Percentiles rank a stretch among this genome's conserved stretches.
These are phyloP conservation scores for Pachyrhynchus sulphureomaculatus DNA, from an alignment of 1,140 invertebrate genomes.

Conservation along the genomic window DNA sequence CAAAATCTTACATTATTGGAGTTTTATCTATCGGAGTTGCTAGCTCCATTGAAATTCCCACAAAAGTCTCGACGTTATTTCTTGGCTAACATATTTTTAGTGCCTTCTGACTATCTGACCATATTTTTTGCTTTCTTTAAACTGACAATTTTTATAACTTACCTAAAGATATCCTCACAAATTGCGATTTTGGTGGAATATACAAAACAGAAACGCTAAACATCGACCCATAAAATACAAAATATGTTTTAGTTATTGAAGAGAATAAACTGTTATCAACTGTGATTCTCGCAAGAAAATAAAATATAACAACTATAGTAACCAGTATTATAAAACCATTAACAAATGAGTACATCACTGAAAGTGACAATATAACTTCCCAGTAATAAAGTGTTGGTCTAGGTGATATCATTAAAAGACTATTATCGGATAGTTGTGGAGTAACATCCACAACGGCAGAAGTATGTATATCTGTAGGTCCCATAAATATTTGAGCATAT, in stretches of 20 bases:
- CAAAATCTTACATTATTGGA: too few species aligned
- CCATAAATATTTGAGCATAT: slow-evolving; percentile 2
- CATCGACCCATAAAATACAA: slow-evolving; percentile 1
- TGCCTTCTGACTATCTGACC: too few species aligned
- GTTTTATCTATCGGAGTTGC: too few species aligned
- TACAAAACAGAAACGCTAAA: not conserved
- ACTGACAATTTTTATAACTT: too few species aligned
- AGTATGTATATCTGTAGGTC: not conserved
- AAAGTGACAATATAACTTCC: not conserved
- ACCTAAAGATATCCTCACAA: not conserved
- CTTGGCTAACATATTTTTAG: too few species aligned
- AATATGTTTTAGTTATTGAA: not conserved
- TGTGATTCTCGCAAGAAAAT: not conserved
- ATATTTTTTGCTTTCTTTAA: too few species aligned
- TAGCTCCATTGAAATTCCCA: too few species aligned
- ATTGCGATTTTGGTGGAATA: not conserved
- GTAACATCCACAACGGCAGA: not conserved
- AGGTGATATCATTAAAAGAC: not conserved
- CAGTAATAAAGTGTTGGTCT: not conserved
- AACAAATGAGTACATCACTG: not conserved
- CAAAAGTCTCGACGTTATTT: too few species aligned
- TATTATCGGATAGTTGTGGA: slow-evolving; percentile 2
- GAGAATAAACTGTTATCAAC: not conserved
- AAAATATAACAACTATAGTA: not conserved
- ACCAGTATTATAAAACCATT: not conserved